Base-by-base conservation (phyloP, 2,113 vertebrate species). In the Coturnix japonica region DNA sequence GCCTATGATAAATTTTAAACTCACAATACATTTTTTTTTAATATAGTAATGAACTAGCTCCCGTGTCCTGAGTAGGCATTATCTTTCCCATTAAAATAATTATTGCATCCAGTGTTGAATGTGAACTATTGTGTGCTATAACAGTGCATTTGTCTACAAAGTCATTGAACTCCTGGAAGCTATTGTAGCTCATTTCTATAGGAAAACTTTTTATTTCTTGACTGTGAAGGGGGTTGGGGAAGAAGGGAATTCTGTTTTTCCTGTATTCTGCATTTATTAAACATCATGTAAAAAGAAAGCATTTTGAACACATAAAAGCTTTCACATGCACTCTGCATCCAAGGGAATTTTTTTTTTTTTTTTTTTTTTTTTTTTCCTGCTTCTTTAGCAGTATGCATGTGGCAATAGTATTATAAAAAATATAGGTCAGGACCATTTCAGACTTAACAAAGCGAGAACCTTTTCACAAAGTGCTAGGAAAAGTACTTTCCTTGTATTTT, bases 71-170 rank as follows among this genome's bases (percentile, higher is more conserved):
- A 82, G 66, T 80, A 85, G 43, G 78, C 84, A 92, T 95, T 95
- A 86, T 95, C 75, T 93, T 94, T 93, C 95, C 95, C 84, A 96
- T 96, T 95, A 96, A 93, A 94, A 96, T 94, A 96, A 95, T 95
- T 92, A 94, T 71, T 94, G 87, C 8, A 0, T 89, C 81, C 81
- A 92, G 75, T 75, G 75, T 79, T 92, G 81, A 89, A 95, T 77
- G 74, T 74, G 87, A 96, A 92, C 91, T 89, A 95, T 94, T 96
- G 91, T 92, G 81, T 87, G 51, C 92, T 91, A 95, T 89, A 89
- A 91, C 81, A 76, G 44, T 66, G 89, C 67, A 51, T 95, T 95
- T 94, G 94, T 95, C 87, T 89, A 82, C 87, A 93, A 94, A 96
- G 92, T 96, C 93, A 95, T 89, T 93, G 87, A 9, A 17, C 84